Evolutionary conservation across 2,113 vertebrate species (phyloP), one percentile per base, ranked within the genome.

Genomic region (Lates calcarifer): DNA sequence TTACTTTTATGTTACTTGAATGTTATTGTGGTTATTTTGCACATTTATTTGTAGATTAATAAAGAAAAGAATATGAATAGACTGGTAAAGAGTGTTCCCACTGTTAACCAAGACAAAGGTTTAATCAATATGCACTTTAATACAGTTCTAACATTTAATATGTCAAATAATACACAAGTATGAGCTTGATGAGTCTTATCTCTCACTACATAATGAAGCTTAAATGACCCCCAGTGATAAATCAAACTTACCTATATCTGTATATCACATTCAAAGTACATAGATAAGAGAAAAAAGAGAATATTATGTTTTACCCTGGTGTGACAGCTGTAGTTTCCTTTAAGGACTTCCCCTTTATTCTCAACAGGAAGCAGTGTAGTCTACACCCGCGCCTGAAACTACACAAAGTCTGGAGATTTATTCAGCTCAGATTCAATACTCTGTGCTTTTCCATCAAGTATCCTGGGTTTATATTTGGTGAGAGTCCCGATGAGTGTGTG

Each of bases 381-480:
- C 14, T 1, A 14, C n/a, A 56, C 2, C 6, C 17, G n/a, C 45
- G 15, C 1, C n/a, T 3, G 29, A 41, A 33, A 39, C 35, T 29
- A 3, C 0, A 11, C 39, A n/a, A 37, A 31, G 18, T 15, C n/a
- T 8, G 24, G 12, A 31, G n/a, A 29, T n/a, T 7, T n/a, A 10
- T 35, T 22, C 6, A 3, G 13, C 28, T 29, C 22, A 0, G 12
- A 49, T 9, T 43, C 41, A 17, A 22, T 20, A 8, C 45, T 22
- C 45, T 8, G 14, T 26, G 0, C 1, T n/a, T 63, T 28, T 18
- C 1, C 3, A 0, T 49, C 2, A 28, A 24, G 6, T 39, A 2
- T 64, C 4, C 14, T 3, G n/a, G 4, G 5, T 22, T 49, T 22
- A 10, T 15, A 17, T n/a, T n/a, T n/a, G n/a, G 22, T 15, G 12